phyloP scores from a whole-genome alignment of 2,888 invertebrate genomes.

The Chamaedrilus cognettii region DNA sequence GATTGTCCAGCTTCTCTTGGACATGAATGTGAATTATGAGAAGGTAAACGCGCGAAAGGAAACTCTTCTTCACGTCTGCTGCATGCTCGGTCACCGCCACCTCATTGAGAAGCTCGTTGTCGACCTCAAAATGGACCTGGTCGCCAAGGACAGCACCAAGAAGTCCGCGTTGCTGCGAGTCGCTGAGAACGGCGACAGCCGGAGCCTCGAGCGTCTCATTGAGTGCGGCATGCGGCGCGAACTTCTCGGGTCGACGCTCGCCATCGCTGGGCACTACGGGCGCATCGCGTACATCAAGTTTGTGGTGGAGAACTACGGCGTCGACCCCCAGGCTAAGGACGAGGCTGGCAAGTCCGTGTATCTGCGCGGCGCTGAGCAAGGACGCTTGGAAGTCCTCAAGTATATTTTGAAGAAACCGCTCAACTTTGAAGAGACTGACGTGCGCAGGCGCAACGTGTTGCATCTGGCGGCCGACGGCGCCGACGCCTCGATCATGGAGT shows the following conservation, averaged over 20 bases:
- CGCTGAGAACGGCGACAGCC: constrained; percentile 14
- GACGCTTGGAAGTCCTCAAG: constrained; percentile 13
- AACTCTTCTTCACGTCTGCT: constrained; percentile 7
- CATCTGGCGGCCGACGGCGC: constrained; percentile 89
- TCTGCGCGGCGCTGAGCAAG: constrained; percentile 8
- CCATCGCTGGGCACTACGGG: constrained; percentile 17
- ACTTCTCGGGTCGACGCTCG: constrained; percentile 5
- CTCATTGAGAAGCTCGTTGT: constrained; percentile 6
- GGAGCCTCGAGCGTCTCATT: constrained; percentile 4
- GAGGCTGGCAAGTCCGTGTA: constrained; percentile 10
- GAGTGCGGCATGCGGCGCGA: constrained; percentile 10
- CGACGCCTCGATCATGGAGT: constrained; percentile 65
- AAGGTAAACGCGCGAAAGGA: constrained; percentile 18
- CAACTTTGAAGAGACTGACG: constrained; percentile 14
- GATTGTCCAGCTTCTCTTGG: constrained; percentile 10
- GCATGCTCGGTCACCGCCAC: constrained; percentile 14
- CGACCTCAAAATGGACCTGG: constrained; percentile 9
- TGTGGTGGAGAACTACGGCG: constrained; percentile 6
- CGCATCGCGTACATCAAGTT: constrained; percentile 2
- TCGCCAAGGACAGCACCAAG: constrained; percentile 13
- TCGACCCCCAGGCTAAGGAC: constrained; percentile 13
- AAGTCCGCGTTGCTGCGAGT: constrained; percentile 13
- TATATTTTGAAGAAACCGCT: constrained; percentile 10
- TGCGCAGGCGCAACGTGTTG: constrained; percentile 62
- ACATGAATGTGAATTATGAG: constrained; percentile 4